Evolutionary conservation across 2,888 invertebrate genomes (phyloP), one percentile per base, ranked within the genome.

Genomic region (Drosophila setosimentum): DNA sequence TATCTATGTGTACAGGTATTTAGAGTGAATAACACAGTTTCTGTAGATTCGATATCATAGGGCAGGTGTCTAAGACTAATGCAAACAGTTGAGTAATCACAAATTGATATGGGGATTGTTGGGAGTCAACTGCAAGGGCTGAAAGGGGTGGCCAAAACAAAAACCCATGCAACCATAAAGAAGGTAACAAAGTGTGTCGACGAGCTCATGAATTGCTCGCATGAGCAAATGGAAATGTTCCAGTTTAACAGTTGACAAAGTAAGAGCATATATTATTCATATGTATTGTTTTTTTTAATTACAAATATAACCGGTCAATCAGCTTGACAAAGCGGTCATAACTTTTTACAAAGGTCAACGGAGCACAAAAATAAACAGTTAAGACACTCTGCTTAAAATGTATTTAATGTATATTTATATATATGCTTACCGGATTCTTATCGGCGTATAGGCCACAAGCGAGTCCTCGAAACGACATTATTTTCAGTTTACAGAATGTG

Each of bases 361-460:
- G 16, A 29, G 27, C 30, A 18, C 27, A 54, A 2, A 16, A 16
- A 21, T 27, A 24, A 51, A 42, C 16, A 40, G 16, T 21, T 5
- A 5, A 21, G 40, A 42, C 11, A 11, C 40, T 21, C 40, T 42
- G 37, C 37, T 18, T 37, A 18, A 7, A 0, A 21, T 2, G 24
- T 21, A n/a, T 24, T 18, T 16, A 29, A n/a, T 21, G 16, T 13
- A 5, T n/a, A 21, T 21, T 27, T 24, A 24, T 21, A 5, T 16
- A 40, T 2, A 13, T 32, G 71, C 91, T 94, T 91, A 95, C 95
- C 94, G 94, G 87, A 92, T 94, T 94, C 89, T 95, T 94, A 81
- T 95, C 94, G 64, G 95, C 94, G 84, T 94, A 94, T 85, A 95
- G 94, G 76, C 95, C 95, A 92, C 95, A 95, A 85, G 94, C 94